Percentiles rank a stretch among this genome's conserved stretches.
Conservation (phyloP, 2,113 vertebrate species). For the Lycaon pictus region DNA sequence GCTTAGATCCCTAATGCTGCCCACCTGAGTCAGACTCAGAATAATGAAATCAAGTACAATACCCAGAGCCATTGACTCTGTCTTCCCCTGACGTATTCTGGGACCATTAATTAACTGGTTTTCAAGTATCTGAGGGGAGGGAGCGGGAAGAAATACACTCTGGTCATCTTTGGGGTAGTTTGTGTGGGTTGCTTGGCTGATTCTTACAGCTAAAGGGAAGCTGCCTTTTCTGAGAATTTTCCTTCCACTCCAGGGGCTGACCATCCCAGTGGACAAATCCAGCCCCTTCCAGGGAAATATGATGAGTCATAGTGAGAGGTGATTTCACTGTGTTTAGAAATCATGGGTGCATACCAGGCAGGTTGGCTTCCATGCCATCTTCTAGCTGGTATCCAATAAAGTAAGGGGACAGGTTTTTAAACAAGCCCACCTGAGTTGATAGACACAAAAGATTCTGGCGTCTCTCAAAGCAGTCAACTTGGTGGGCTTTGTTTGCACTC, state of each 20-base stretch:
- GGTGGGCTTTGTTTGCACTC: background rate
- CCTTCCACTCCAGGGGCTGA: background rate
- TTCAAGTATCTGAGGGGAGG: background rate
- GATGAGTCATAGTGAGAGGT: background rate
- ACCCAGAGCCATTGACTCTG: background rate
- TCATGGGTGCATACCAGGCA: background rate
- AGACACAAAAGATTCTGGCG: background rate
- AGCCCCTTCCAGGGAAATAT: background rate
- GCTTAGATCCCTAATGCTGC: background rate
- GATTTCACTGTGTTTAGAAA: background rate
- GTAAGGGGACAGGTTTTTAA: background rate
- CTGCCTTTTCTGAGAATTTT: background rate
- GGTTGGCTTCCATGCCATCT: background rate
- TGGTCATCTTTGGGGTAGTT: background rate
- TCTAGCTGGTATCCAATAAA: background rate
- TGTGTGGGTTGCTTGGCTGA: background rate
- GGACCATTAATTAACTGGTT: background rate
- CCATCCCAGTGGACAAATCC: background rate
- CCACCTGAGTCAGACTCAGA: background rate
- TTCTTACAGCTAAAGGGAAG: background rate
- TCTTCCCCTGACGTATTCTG: background rate
- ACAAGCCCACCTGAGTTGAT: background rate
- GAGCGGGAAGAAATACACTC: background rate
- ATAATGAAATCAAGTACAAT: background rate
- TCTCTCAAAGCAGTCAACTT: background rate